Evolutionary conservation across 2,797 vertebrate species (phyloP).

Genomic region (Allobates femoralis): DNA sequence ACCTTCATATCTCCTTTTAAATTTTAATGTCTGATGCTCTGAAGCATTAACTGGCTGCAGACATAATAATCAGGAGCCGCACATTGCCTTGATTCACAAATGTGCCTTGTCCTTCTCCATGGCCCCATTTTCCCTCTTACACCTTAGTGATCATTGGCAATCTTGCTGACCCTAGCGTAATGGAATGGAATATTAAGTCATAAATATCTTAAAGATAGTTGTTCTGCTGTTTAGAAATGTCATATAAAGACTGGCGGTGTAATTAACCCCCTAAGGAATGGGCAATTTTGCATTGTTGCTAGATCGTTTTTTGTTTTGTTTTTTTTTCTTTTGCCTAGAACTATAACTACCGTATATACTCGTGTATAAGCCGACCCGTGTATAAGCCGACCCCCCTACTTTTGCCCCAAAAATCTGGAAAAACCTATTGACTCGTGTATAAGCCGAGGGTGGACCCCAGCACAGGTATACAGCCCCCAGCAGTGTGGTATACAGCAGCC

Average conservation of each 20-base stretch:
- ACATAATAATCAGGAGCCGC: neutral
- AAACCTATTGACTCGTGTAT: too few relatives aligned
- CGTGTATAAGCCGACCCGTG: too few relatives aligned
- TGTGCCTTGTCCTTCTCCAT: neutral
- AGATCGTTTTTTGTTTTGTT: neutral
- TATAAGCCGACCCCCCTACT: too few relatives aligned
- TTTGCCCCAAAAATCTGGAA: too few relatives aligned
- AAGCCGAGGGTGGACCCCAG: too few relatives aligned
- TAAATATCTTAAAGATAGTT: neutral
- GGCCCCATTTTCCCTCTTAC: neutral
- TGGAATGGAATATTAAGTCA: neutral
- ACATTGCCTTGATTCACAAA: neutral
- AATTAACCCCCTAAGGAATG: too few relatives aligned
- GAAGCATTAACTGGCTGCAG: conserved; percentile 14
- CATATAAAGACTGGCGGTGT: neutral
- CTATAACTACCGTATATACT: too few relatives aligned
- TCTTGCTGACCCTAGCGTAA: conserved; percentile 8
- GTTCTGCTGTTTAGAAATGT: neutral
- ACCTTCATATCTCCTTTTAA: conserved; percentile 16
- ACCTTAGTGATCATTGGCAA: neutral
- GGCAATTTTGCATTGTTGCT: neutral
- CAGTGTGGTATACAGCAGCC: too few relatives aligned
- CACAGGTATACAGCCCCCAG: too few relatives aligned
- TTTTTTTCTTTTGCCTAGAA: neutral
- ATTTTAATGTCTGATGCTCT: conserved; percentile 32